A percentile compares a stretch with the other conserved stretches of the same genome.
Conservation (phyloP, 2,888 invertebrate species). For the Lepidochitona cinerea region DNA sequence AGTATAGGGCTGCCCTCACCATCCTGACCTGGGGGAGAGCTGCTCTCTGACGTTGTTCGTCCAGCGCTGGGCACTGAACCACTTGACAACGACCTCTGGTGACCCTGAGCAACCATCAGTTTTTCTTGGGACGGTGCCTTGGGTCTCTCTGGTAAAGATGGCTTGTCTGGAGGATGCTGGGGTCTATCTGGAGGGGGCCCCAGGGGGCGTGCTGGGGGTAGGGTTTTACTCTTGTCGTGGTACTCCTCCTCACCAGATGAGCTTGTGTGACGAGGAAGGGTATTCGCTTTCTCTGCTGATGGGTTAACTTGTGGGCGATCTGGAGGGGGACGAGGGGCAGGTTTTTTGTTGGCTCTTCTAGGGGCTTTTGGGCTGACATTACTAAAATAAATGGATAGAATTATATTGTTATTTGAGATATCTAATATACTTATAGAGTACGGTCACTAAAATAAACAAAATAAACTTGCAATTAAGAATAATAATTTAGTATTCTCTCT, state of each 20-base stretch:
- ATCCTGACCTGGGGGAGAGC: slow-evolving; percentile 4
- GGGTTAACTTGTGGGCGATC: background rate
- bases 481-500: no score
- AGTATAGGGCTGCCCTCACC: background rate
- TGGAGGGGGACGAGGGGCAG: background rate
- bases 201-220: background rate
- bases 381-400: no score
- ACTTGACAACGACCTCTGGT: background rate
- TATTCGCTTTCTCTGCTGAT: background rate
- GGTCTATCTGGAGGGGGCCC: background rate
- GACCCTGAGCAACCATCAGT: background rate
- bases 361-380: slow-evolving; percentile 4
- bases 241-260: background rate
- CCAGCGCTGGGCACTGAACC: background rate
- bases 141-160: background rate
- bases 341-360: background rate
- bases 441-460: no score
- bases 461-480: no score
- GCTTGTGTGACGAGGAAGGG: background rate
- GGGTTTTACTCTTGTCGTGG: slow-evolving; percentile 1
- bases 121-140: background rate
- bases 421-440: no score
- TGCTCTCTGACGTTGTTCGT: background rate
- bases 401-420: no score
- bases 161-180: background rate